Conservation (phyloP, 2,113 vertebrate genomes). For the Fukomys damarensis region DNA sequence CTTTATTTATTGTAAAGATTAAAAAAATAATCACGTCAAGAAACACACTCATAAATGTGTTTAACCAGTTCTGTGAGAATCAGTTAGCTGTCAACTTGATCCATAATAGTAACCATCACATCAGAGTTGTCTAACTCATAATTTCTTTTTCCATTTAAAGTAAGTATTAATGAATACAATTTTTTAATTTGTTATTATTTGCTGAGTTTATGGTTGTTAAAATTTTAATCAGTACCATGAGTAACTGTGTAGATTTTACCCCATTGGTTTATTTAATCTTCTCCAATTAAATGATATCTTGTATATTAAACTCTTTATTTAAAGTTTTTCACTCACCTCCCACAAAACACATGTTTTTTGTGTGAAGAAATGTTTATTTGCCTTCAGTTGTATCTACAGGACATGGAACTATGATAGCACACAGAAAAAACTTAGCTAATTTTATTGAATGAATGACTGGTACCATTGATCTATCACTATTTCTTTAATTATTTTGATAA, state of each 20-base stretch:
- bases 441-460: conserved; percentile 11
- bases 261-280: neutral
- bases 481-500: conserved; percentile 46
- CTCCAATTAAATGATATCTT: neutral
- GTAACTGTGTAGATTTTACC: neutral
- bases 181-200: neutral
- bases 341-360: neutral
- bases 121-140: neutral
- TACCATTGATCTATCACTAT: neutral
- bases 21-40: neutral
- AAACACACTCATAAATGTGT: neutral
- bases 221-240: neutral
- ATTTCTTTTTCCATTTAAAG: neutral
- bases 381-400: neutral
- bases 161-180: neutral
- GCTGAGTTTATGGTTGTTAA: neutral
- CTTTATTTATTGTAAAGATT: neutral
- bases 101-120: neutral
- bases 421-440: neutral
- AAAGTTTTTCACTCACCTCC: neutral
- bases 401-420: neutral
- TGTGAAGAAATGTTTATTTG: neutral
- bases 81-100: neutral
- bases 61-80: neutral
- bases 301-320: neutral